These are phyloP conservation scores for Morpho achilles DNA, from an alignment of 2,888 invertebrate species.

Conservation along the genomic window DNA sequence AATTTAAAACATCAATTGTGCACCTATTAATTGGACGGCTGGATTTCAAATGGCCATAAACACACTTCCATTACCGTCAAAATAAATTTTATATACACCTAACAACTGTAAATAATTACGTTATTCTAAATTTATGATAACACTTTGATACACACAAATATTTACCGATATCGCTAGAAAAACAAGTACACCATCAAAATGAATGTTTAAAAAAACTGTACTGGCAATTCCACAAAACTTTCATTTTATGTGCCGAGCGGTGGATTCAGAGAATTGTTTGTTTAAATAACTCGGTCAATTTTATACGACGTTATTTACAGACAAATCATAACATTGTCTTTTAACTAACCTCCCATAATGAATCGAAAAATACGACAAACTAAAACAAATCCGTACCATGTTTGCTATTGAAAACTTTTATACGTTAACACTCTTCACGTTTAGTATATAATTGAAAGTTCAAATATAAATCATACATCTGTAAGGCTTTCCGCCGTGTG, in stretches of 20 bases:
- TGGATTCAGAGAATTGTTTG: constrained; percentile 1
- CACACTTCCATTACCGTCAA: constrained; percentile 1
- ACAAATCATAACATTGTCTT: constrained; percentile 48
- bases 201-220: not conserved
- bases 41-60: not conserved
- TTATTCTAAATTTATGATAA: constrained; percentile 2
- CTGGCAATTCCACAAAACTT: not conserved
- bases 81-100: not conserved
- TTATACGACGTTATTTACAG: constrained; percentile 42
- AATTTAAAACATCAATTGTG: too few relatives aligned
- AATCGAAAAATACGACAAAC: constrained; percentile 26
- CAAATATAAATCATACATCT: not conserved
- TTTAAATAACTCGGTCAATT: constrained; percentile 28
- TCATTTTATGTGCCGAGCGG: too few relatives aligned
- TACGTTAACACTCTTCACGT: too few relatives aligned
- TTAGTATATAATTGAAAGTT: too few relatives aligned
- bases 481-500: too few relatives aligned
- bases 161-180: not conserved
- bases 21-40: not conserved
- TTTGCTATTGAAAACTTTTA: not conserved
- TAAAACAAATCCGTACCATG: constrained; percentile 28
- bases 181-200: not conserved
- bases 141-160: constrained; percentile 2
- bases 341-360: constrained; percentile 42
- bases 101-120: not conserved